phyloP scores from a whole-genome alignment of 2,797 vertebrate species.

The Anolis apletophallus region DNA sequence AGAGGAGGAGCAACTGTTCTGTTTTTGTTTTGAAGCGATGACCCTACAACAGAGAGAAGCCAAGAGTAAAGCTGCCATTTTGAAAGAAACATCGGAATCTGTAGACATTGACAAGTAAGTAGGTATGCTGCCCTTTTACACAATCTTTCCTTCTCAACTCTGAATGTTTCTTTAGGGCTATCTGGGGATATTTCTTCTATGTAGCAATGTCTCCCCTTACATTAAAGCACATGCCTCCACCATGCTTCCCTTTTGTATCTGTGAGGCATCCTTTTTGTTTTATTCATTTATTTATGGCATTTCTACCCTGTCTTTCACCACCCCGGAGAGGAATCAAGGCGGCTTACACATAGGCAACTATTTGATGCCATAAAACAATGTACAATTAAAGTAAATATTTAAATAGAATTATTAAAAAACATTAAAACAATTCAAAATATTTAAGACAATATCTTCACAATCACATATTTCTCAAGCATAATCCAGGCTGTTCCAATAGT shows the following conservation, averaged over 20 bases:
- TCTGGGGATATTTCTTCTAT: conserved; percentile 15
- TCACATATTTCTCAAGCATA: too few relatives aligned
- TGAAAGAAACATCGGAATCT: conserved; percentile 51
- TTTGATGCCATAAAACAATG: too few relatives aligned
- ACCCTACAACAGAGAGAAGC: conserved; percentile 76
- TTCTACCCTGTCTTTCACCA: too few relatives aligned
- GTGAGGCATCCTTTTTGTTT: conserved; percentile 34
- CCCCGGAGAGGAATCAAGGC: too few relatives aligned
- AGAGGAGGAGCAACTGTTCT: conserved; percentile 19
- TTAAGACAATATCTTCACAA: too few relatives aligned
- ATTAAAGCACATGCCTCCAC: conserved; percentile 8
- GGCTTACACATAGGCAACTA: too few relatives aligned
- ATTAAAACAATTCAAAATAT: too few relatives aligned
- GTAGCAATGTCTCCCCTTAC: conserved; percentile 12
- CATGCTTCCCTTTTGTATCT: not conserved
- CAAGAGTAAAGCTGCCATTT: conserved; percentile 56
- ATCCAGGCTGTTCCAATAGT: too few relatives aligned
- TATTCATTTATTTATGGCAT: too few relatives aligned
- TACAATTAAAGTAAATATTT: too few relatives aligned
- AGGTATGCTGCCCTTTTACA: conserved; percentile 58
- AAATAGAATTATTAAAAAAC: too few relatives aligned
- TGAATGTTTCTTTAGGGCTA: not conserved
- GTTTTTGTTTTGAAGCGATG: conserved; percentile 63
- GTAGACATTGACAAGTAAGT: conserved; percentile 81
- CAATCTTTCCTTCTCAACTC: conserved; percentile 10